phyloP scores from a whole-genome alignment of 2,113 vertebrate genomes.

The Athene cunicularia region DNA sequence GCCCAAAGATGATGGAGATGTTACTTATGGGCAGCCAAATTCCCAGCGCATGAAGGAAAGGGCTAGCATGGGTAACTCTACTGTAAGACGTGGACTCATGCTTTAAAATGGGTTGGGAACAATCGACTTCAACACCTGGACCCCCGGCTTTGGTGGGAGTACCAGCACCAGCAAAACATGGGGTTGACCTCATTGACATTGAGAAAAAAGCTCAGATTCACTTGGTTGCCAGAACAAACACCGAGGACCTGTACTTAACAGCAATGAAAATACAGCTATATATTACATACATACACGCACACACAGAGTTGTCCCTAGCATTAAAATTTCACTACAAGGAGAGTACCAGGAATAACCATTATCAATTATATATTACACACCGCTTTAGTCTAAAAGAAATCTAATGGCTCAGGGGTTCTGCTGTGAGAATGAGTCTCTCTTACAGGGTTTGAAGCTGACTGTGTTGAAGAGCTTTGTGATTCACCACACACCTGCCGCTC shows the following conservation, averaged over 20 bases:
- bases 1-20: not conserved
- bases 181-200: not conserved
- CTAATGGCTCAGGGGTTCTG: not conserved
- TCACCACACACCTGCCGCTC: not conserved
- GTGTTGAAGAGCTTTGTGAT: not conserved
- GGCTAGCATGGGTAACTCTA: not conserved
- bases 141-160: not conserved
- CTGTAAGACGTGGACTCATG: fast-evolving
- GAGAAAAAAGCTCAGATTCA: not conserved
- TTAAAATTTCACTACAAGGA: slow-evolving; percentile 57
- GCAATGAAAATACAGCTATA: not conserved
- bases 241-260: not conserved
- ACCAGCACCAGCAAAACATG: not conserved
- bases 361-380: slow-evolving; percentile 45
- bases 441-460: not conserved
- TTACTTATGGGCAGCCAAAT: not conserved
- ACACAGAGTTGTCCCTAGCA: not conserved
- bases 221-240: not conserved
- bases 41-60: not conserved
- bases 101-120: not conserved
- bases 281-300: not conserved
- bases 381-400: slow-evolving; percentile 10
- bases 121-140: not conserved
- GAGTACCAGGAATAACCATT: slow-evolving; percentile 41
- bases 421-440: not conserved